Base-by-base conservation (phyloP, 2,888 invertebrate genomes). In the Phorcus lineatus region DNA sequence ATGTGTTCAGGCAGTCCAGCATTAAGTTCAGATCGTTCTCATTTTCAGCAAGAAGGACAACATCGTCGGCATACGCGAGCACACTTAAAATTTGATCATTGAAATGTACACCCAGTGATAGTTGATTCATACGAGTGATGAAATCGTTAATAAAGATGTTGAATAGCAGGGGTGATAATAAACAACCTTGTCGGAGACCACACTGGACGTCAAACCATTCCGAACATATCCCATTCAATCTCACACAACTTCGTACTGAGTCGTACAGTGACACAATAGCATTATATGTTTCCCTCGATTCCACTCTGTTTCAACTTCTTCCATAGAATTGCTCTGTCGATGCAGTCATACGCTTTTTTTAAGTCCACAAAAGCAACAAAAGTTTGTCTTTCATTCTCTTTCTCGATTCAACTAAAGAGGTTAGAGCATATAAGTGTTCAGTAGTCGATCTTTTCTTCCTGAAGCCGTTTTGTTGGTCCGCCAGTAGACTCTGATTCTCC, bases 401-500 rank as follows among this genome's bases (percentile, higher is more conserved):
- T 7, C 36, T 6, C 4, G 36, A 7, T 36, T 36, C 36, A 36
- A 80, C 75, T n/a, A 82, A 9, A 57, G 22, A 40, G 11, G 57
- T 74, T 17, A 82, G 47, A 57, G 77, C n/a, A 9, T 28, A 57
- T 9, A 77, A 47, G 19, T 80, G 80, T n/a, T 80, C 80, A 4
- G 53, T 74, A 6, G 77, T 80, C 36, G 77, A 77, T 17, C 78
- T 47, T 9, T 36, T 52, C 54, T 80, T 77, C 19, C 79, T 74
- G 54, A 83, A 83, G 16, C 81, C 78, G 55, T 81, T 81, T 55
- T 83, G 81, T 67, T 82, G 76, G 57, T 82, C 70, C 22, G 57
- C 77, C 13, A 81, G 19, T 13, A 53, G 19, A 7, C 7, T 36
- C 4, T 36, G 36, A 36, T 36, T 36, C 36, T 36, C 36, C 62